Evolutionary conservation across 1,140 invertebrate species (phyloP), one percentile per base, ranked within the genome.

Genomic region (Odontomachus brunneus): DNA sequence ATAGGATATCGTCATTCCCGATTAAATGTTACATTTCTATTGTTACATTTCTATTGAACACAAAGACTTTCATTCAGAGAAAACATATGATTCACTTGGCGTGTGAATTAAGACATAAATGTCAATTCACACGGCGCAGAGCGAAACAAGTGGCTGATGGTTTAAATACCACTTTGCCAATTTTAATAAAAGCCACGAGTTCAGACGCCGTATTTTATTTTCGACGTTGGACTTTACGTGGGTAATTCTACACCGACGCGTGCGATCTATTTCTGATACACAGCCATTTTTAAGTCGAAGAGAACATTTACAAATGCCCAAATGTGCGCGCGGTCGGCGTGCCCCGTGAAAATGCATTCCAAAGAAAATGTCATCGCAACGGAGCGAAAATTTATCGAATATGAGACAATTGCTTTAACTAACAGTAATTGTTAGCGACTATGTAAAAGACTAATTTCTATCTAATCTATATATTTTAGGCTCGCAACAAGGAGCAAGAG

Each of bases 401-500:
- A 17, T n/a, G 19, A 67, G 29, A 48, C 26, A 69, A 59, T 57
- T 22, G 14, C 15, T 33, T 19, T 44, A 44, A 44, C 9, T 4
- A 44, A 44, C 3, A 44, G 9, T 44, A 7, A 44, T 44, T 44
- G 9, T 44, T 44, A 11, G 38, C 38, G 9, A 11, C 9, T 38
- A 17, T n/a, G n/a, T n/a, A n/a, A n/a, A n/a, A n/a, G n/a, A n/a
- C n/a, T 51, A 51, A 15, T 33, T 12, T n/a, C 11, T 29, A 55
- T 44, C 11, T 17, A 22, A 7, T 75, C 55, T 53, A 11, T 33
- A 0, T 76, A 15, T 85, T 86, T 19, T 57, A 98, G 97, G 94
- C 96, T 85, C 97, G 97, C 85, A 98, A 98, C 94, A 98, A 98
- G 96, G 97, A 98, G 95, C 96, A 98, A 90, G 98, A 99, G 95